Conservation (phyloP, 2,888 invertebrate genomes). For the Rhynchonema sp. region DNA sequence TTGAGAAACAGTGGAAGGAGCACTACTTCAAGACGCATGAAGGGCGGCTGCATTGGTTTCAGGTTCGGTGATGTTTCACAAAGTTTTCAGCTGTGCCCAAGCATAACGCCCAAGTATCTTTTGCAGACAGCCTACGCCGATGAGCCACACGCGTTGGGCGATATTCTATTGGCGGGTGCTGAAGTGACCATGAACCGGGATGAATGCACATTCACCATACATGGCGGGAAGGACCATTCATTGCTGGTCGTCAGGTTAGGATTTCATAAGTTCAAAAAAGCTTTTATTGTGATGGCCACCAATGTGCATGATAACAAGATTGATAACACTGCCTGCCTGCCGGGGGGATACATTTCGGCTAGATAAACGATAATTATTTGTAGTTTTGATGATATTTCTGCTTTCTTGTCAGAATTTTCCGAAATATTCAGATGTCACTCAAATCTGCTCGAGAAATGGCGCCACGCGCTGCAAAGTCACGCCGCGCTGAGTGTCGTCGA, state of each 20-base stretch:
- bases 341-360: too few relatives aligned
- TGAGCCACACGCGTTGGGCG: slow-evolving; percentile 19
- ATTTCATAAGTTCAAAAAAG: background rate
- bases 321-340: too few relatives aligned
- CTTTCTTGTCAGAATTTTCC: too few relatives aligned
- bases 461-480: slow-evolving; percentile 36
- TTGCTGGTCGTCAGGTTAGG: slow-evolving; percentile 8
- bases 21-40: slow-evolving; percentile 38
- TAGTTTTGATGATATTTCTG: too few relatives aligned
- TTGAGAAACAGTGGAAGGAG: slow-evolving; percentile 41
- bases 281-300: background rate
- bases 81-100: background rate
- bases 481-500: slow-evolving; percentile 32
- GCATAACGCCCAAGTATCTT: background rate
- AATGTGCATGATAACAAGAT: too few relatives aligned
- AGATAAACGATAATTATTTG: too few relatives aligned
- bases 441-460: slow-evolving; percentile 32
- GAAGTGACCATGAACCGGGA: slow-evolving; percentile 20
- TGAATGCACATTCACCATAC: slow-evolving; percentile 16
- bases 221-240: slow-evolving; percentile 17
- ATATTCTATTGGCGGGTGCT: slow-evolving; percentile 19
- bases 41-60: slow-evolving; percentile 38
- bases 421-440: slow-evolving; percentile 18
- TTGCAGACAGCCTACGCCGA: slow-evolving; percentile 20
- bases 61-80: slow-evolving; percentile 22